Evolutionary conservation across 1,140 invertebrate species (phyloP).

Genomic region (Drosophila oshimai): DNA sequence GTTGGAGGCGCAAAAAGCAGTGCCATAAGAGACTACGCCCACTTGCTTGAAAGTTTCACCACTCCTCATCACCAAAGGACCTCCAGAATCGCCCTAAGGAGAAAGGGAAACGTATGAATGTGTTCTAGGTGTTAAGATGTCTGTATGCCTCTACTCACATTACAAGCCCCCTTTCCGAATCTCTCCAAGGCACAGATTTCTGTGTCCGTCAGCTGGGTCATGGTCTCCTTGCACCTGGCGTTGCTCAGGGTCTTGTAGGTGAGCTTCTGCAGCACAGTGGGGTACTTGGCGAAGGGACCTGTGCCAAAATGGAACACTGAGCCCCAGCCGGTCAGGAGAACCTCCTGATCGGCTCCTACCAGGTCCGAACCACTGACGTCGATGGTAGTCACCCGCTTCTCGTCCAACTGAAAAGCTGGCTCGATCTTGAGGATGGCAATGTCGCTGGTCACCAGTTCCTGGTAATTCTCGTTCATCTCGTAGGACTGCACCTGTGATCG

Average conservation of each 20-base stretch:
- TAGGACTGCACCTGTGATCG: slow-evolving; percentile 64
- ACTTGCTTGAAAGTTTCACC: slow-evolving; percentile 82
- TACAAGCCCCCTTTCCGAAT: slow-evolving; percentile 83
- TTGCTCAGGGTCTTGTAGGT: slow-evolving; percentile 70
- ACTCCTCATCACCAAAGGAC: slow-evolving; percentile 84
- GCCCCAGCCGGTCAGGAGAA: slow-evolving; percentile 78
- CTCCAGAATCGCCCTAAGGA: slow-evolving; percentile 88
- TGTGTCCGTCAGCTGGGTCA: slow-evolving; percentile 75
- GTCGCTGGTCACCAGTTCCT: slow-evolving; percentile 76
- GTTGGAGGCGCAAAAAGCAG: slow-evolving; percentile 84
- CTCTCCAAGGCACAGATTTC: slow-evolving; percentile 83
- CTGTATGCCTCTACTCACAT: slow-evolving; percentile 34
- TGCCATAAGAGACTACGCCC: slow-evolving; percentile 89
- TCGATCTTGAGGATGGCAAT: slow-evolving; percentile 80
- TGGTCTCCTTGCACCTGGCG: slow-evolving; percentile 62
- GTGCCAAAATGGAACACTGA: slow-evolving; percentile 74
- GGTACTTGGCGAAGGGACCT: slow-evolving; percentile 71
- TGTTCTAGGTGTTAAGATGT: slow-evolving; percentile 55
- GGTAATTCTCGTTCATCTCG: slow-evolving; percentile 75
- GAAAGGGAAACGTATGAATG: slow-evolving; percentile 35
- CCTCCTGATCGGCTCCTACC: slow-evolving; percentile 60
- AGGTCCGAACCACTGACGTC: slow-evolving; percentile 58
- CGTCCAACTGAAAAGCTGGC: slow-evolving; percentile 69
- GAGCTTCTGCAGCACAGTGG: slow-evolving; percentile 62
- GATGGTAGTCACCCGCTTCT: slow-evolving; percentile 60